These are phyloP conservation scores for Eumaeus atala DNA, from an alignment of 1,140 invertebrate species.

Conservation along the genomic window DNA sequence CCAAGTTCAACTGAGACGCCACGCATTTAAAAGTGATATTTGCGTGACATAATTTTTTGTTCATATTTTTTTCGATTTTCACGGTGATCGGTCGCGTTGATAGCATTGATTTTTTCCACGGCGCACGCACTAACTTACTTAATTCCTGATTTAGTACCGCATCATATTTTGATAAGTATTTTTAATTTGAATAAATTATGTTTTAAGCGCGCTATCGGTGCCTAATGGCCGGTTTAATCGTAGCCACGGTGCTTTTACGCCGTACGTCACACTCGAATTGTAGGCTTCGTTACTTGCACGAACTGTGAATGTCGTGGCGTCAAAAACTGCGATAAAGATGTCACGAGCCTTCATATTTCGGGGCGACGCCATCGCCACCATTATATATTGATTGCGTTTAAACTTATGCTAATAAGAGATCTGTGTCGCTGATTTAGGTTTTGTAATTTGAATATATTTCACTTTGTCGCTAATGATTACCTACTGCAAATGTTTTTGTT, in stretches of 20 bases:
- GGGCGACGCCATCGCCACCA: conserved; percentile 31
- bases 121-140: conserved; percentile 64
- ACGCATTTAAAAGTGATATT: conserved; percentile 53
- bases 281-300: conserved; percentile 20
- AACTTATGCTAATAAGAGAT: not conserved
- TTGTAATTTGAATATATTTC: too few species aligned
- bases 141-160: conserved; percentile 69
- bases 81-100: conserved; percentile 54
- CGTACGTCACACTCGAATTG: conserved; percentile 41
- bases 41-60: conserved; percentile 48
- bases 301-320: conserved; percentile 15
- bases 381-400: conserved; percentile 28
- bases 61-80: conserved; percentile 61
- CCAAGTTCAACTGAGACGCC: conserved; percentile 3
- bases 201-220: conserved; percentile 65
- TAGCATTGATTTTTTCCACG: conserved; percentile 54
- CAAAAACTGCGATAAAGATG: conserved; percentile 53
- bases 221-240: conserved; percentile 56
- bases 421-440: too few species aligned
- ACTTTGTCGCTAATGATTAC: too few species aligned
- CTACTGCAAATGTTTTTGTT: too few species aligned
- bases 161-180: conserved; percentile 73
- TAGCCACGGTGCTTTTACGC: conserved; percentile 46
- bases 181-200: conserved; percentile 74
- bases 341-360: conserved; percentile 49